A percentile compares a stretch with the other conserved stretches of the same genome.
These are phyloP conservation scores for Drosophila antonietae DNA, from an alignment of 2,888 invertebrate species.

Conservation along the genomic window DNA sequence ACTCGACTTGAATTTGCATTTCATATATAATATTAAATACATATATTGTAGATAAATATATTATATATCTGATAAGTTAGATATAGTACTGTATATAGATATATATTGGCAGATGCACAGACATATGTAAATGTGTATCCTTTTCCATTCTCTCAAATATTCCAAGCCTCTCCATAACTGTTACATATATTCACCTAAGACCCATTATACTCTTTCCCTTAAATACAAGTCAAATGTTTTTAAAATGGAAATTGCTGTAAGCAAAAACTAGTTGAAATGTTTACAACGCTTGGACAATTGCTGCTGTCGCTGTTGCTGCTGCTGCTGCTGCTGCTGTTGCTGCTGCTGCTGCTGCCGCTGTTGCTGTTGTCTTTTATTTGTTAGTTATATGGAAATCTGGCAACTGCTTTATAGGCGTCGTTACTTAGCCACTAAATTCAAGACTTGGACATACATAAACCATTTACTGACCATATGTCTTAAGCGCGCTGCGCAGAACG, in stretches of 20 bases:
- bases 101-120: not conserved
- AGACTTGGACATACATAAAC: slow-evolving; percentile 15
- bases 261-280: slow-evolving; percentile 65
- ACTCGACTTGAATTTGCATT: not conserved
- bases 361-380: slow-evolving; percentile 46
- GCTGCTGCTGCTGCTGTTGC: slow-evolving; percentile 26
- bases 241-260: slow-evolving; percentile 62
- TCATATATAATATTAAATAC: not conserved
- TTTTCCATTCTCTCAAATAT: no score
- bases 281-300: slow-evolving; percentile 46
- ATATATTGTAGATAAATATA: not conserved
- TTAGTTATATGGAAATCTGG: slow-evolving; percentile 69
- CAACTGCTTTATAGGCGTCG: slow-evolving; percentile 64
- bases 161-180: no score
- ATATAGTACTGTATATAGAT: no score
- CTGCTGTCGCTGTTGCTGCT: no score
- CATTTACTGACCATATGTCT: slow-evolving; percentile 45
- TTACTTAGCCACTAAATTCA: slow-evolving; percentile 37
- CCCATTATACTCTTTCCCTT: not conserved
- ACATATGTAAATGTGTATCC: no score
- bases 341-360: slow-evolving; percentile 2
- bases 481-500: slow-evolving; percentile 30
- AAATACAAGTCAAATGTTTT: slow-evolving; percentile 50
- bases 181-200: no score
- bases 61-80: no score